These are phyloP conservation scores for Pampus argenteus DNA, from an alignment of 2,797 vertebrate species.

Conservation along the genomic window DNA sequence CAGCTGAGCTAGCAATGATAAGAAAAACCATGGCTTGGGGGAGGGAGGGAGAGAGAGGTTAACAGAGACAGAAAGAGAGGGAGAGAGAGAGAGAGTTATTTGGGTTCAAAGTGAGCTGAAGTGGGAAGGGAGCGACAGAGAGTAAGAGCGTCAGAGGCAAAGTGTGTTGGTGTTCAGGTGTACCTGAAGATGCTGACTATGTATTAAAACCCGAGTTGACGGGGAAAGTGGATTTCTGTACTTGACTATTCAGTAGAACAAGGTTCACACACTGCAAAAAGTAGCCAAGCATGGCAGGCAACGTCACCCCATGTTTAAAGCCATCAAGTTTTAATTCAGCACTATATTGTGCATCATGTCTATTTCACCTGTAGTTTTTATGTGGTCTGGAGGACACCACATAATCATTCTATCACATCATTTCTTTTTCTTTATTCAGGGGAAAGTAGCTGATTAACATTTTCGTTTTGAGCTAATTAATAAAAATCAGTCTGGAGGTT, in stretches of 20 bases:
- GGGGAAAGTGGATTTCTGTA: constrained; percentile 71
- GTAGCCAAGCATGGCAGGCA: constrained; percentile 11
- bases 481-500: not conserved
- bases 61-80: not conserved
- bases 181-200: too few species aligned
- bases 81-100: not conserved
- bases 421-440: not conserved
- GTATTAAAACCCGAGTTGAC: constrained; percentile 65
- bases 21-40: constrained; percentile 22
- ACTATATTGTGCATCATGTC: not conserved
- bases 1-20: constrained; percentile 74
- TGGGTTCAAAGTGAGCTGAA: too few species aligned
- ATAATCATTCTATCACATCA: not conserved
- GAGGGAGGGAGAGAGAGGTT: too few species aligned
- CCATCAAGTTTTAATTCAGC: not conserved
- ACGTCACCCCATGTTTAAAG: constrained; percentile 15
- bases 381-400: not conserved
- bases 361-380: not conserved
- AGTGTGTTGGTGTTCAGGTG: too few species aligned
- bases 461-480: not conserved
- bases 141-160: not conserved
- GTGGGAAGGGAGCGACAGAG: too few species aligned
- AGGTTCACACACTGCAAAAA: constrained; percentile 59
- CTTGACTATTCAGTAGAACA: constrained; percentile 68
- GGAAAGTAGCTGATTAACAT: not conserved